Evolutionary conservation across 2,797 vertebrate species (phyloP).

Genomic region (Leptoclinus maculatus): DNA sequence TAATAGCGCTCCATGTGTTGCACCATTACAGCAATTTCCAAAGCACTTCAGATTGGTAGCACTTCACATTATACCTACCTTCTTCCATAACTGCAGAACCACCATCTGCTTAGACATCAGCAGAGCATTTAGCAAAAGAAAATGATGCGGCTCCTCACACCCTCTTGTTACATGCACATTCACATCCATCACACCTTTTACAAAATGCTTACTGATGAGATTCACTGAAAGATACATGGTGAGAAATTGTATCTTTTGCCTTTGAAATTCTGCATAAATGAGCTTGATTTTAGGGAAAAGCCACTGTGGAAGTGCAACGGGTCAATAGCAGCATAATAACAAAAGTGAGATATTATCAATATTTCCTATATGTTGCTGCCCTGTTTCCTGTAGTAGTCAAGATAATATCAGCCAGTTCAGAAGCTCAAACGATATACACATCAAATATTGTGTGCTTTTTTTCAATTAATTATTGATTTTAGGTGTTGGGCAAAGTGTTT

Average conservation of each 20-base stretch:
- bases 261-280: neutral
- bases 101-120: constrained; percentile 49
- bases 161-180: neutral
- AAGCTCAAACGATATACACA: neutral
- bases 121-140: neutral
- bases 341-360: neutral
- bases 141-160: constrained; percentile 5
- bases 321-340: neutral
- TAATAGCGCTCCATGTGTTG: constrained; percentile 40
- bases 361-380: neutral
- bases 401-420: neutral
- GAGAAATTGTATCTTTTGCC: neutral
- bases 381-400: neutral
- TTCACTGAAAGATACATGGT: neutral
- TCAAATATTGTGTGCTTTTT: neutral
- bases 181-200: neutral
- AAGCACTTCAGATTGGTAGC: constrained; percentile 33
- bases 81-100: constrained; percentile 45
- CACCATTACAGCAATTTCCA: constrained; percentile 53
- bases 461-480: neutral
- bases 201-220: constrained; percentile 5
- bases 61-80: constrained; percentile 49
- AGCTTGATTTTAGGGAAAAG: neutral
- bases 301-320: neutral
- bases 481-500: neutral